phyloP scores from a whole-genome alignment of 2,113 vertebrate species.

The Muntiacus muntjak region DNA sequence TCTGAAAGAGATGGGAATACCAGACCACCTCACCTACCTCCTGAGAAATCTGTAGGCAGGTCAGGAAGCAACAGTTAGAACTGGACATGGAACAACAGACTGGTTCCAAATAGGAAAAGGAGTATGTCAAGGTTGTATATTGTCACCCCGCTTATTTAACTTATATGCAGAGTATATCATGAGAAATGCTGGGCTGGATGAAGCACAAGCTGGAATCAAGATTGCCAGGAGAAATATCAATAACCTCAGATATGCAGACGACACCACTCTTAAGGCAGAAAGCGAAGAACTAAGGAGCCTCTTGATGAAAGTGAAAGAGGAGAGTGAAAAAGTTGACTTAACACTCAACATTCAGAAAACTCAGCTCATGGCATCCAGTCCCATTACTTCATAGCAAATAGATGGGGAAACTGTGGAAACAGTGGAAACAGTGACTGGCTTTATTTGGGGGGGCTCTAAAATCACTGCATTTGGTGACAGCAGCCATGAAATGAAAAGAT shows the following conservation, averaged over 20 bases:
- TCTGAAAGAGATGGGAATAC: neutral
- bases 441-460: neutral
- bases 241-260: neutral
- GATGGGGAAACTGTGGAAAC: neutral
- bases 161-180: neutral
- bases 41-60: neutral
- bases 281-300: rapidly evolving
- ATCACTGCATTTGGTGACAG: neutral
- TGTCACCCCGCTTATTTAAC: neutral
- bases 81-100: neutral
- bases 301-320: neutral
- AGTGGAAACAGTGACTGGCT: neutral
- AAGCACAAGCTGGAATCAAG: neutral
- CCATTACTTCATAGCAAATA: neutral
- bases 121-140: neutral
- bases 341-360: neutral
- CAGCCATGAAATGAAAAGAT: neutral
- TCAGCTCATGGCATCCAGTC: neutral
- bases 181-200: neutral
- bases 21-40: neutral
- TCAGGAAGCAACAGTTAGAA: neutral
- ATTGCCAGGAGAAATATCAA: neutral
- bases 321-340: neutral
- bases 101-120: neutral
- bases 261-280: neutral